Base-by-base conservation (phyloP, 2,888 invertebrate genomes). In the Meteorus cinctellus region DNA sequence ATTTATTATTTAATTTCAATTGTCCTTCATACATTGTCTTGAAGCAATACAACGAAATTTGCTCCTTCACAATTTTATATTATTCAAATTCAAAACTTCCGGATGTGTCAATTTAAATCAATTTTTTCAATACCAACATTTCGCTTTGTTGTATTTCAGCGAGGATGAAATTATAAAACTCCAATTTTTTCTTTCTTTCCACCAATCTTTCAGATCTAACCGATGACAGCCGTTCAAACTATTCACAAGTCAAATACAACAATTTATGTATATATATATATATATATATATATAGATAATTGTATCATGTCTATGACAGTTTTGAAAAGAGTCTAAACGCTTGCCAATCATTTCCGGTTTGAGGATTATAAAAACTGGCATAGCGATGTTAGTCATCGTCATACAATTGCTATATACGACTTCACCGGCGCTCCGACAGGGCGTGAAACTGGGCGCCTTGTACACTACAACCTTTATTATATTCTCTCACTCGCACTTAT, bases 261-360 rank as follows among this genome's bases (percentile, higher is more conserved):
- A 71, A 59, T 59, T n/a, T 71, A 62, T 36, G 27, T 31, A 80
- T 62, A 16, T 55, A 3, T 55, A 55, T 5, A 55, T 69, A 55
- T 36, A 36, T 31, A 80, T 62, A 16, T 55, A 3, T 55, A 55
- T 5, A 55, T 69, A 55, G 27, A 24, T 34, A 34, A 10, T 16
- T 59, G 55, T 60, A 41, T 12, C 41, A 41, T 55, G 55, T 19
- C 19, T 55, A 55, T 24, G 55, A 55, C 41, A 55, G 19, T n/a
- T 55, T 55, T 78, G 77, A 81, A 62, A 41, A 80, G 84, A 83
- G 86, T 89, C 89, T 89, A 89, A 89, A 89, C 89, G 89, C 87
- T 89, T 89, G 89, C 89, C 89, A 89, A 89, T 89, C 89, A 89
- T 89, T 89, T 89, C 89, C 89, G 89, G 89, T 89, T 89, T 83